Evolutionary conservation across 2,888 invertebrate species (phyloP).

Genomic region (Allolobophora icterica): DNA sequence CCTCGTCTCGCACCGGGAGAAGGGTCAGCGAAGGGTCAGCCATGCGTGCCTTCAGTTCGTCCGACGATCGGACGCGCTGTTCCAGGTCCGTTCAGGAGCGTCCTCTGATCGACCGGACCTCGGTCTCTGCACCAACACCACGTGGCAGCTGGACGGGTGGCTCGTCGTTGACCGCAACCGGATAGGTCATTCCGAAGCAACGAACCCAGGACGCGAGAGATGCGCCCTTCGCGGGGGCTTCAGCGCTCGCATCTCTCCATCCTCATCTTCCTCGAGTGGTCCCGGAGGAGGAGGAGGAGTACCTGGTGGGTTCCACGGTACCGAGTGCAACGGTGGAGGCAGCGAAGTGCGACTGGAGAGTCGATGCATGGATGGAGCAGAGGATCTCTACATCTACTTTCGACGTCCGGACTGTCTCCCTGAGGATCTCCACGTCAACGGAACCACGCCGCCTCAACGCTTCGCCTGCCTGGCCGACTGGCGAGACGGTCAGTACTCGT

Average conservation of each 20-base stretch:
- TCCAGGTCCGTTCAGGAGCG: background rate
- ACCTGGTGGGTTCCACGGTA: background rate
- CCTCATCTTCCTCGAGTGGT: background rate
- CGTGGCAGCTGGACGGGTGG: slow-evolving; percentile 17
- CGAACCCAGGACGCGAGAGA: background rate
- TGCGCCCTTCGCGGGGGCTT: slow-evolving; percentile 8
- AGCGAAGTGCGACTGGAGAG: slow-evolving; percentile 5
- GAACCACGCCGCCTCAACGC: background rate
- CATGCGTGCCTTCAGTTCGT: slow-evolving; percentile 15
- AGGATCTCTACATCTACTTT: background rate
- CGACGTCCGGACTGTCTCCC: background rate
- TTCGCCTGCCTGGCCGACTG: slow-evolving; percentile 34
- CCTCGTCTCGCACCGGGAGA: slow-evolving; percentile 1
- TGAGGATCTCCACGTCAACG: background rate
- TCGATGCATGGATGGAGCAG: background rate
- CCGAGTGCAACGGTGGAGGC: background rate
- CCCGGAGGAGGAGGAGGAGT: background rate
- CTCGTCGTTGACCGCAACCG: slow-evolving; percentile 18
- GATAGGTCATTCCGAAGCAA: background rate
- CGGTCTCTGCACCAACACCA: background rate
- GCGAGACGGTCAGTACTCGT: slow-evolving; percentile 27
- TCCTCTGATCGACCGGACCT: background rate
- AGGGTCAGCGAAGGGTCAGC: background rate
- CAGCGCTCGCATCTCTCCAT: background rate
- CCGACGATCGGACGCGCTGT: background rate